A percentile compares a stretch with the other conserved stretches of the same genome.
Conservation (phyloP, 1,140 invertebrate species). For the Trinorchestia longiramus region DNA sequence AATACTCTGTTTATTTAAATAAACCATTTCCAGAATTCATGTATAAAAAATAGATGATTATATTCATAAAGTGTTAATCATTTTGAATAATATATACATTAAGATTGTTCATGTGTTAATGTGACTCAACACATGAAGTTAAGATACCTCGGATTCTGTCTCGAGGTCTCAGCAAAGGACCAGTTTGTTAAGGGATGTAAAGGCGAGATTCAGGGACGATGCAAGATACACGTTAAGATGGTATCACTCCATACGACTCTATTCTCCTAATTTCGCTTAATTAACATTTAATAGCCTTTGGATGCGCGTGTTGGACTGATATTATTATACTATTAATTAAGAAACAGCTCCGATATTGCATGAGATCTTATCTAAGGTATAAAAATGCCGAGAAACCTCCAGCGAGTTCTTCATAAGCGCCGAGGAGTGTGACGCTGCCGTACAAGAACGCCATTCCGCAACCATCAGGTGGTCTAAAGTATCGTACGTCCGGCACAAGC, state of each 20-base stretch:
- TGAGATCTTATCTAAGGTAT: not conserved
- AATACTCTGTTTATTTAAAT: not conserved
- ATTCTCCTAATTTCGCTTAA: slow-evolving; percentile 28
- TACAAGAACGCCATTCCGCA: not conserved
- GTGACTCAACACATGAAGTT: not conserved
- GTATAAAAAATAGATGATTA: not conserved
- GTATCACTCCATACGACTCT: not conserved
- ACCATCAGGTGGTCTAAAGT: not conserved
- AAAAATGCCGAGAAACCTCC: slow-evolving; percentile 25
- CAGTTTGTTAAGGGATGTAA: not conserved
- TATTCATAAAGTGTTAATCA: not conserved
- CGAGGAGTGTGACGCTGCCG: no score
- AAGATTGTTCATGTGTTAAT: not conserved
- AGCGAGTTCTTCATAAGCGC: slow-evolving; percentile 8
- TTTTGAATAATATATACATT: not conserved
- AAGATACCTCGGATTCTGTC: not conserved
- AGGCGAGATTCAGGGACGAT: not conserved
- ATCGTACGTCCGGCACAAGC: not conserved
- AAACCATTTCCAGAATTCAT: not conserved
- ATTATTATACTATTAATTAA: slow-evolving; percentile 42
- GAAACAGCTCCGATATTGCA: slow-evolving; percentile 5
- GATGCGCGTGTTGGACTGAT: not conserved
- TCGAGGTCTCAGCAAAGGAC: not conserved
- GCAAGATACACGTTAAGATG: not conserved
- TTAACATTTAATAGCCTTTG: slow-evolving; percentile 47